These are phyloP conservation scores for Panonychus citri DNA, from an alignment of 1,140 invertebrate species.

Conservation along the genomic window DNA sequence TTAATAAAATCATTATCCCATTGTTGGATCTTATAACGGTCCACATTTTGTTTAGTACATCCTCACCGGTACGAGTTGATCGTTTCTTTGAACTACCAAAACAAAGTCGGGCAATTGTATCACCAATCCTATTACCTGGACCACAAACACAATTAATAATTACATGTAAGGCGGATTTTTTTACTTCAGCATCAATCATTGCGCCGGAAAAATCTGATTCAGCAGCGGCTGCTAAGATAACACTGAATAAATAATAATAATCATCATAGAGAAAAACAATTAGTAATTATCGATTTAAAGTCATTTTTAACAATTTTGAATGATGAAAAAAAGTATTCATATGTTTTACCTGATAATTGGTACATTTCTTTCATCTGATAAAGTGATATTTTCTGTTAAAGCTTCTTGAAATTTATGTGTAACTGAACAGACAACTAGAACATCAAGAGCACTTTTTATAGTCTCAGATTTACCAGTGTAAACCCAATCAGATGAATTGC, in stretches of 20 bases:
- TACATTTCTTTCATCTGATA: neutral
- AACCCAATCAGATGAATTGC: constrained; percentile 64
- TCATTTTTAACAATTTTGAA: neutral
- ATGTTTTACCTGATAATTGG: neutral
- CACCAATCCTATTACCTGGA: constrained; percentile 40
- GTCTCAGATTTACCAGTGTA: constrained; percentile 68
- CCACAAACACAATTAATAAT: constrained; percentile 81
- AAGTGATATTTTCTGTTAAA: constrained; percentile 43
- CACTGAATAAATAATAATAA: constrained; percentile 23
- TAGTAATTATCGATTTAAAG: neutral
- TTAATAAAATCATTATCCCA: constrained; percentile 57
- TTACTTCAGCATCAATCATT: constrained; percentile 63
- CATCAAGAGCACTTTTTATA: constrained; percentile 63
- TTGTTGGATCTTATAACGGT: constrained; percentile 74
- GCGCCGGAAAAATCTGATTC: constrained; percentile 35
- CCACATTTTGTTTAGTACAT: constrained; percentile 72
- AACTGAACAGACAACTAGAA: constrained; percentile 64
- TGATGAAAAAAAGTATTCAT: neutral
- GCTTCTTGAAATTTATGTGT: constrained; percentile 60
- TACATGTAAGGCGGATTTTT: constrained; percentile 62
- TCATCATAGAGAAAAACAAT: constrained; percentile 5
- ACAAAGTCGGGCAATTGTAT: constrained; percentile 34
- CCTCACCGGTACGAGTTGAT: constrained; percentile 39
- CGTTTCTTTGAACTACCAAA: constrained; percentile 1
- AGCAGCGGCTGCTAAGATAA: constrained; percentile 55